These are phyloP conservation scores for Oceanodroma leucorhoa DNA, from an alignment of 2,797 vertebrate species.

Conservation along the genomic window DNA sequence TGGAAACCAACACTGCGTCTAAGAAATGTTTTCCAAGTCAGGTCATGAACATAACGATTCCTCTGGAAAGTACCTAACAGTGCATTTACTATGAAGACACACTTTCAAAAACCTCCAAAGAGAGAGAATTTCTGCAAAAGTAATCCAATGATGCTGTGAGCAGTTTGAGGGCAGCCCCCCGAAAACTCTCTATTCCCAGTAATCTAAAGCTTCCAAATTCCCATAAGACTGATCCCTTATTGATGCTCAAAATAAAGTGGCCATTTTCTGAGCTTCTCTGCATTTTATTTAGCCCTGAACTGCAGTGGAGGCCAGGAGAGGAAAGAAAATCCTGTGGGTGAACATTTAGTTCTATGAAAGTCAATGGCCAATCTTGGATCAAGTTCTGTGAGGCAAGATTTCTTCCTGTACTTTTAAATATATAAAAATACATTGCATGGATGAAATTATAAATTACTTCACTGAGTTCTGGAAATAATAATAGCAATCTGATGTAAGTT, in stretches of 20 bases:
- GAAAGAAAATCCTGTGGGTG: background rate
- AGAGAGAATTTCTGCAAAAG: background rate
- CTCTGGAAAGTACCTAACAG: background rate
- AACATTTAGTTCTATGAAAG: background rate
- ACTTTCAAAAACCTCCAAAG: background rate
- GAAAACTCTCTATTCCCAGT: background rate
- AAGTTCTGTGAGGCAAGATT: background rate
- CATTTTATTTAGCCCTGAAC: background rate
- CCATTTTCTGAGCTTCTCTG: background rate
- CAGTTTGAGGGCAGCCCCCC: background rate
- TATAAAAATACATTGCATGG: background rate
- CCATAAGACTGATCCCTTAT: background rate
- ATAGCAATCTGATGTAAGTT: background rate
- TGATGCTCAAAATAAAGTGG: background rate
- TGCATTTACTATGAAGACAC: background rate
- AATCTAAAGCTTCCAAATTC: background rate
- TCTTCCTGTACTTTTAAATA: background rate
- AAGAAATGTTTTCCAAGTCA: background rate
- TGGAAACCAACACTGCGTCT: background rate
- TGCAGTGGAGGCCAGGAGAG: background rate
- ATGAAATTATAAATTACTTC: background rate
- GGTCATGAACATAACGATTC: background rate
- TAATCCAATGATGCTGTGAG: background rate
- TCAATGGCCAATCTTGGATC: background rate
- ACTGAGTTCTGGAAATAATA: background rate